A percentile compares a stretch with the other conserved stretches of the same genome.
These are phyloP conservation scores for Morus bassanus DNA, from an alignment of 2,797 vertebrate species.

Conservation along the genomic window DNA sequence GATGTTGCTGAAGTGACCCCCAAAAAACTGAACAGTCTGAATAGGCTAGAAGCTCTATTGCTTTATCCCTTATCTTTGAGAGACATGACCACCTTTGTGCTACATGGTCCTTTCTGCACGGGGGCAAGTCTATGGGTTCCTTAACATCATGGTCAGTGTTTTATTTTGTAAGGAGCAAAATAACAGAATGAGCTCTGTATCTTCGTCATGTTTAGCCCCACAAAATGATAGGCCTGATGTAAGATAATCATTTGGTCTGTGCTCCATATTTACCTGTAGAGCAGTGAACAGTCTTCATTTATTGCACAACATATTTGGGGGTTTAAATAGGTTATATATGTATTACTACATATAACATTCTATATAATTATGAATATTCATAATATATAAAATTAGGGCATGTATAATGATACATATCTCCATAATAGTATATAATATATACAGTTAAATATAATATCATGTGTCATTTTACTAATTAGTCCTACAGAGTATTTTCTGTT, in stretches of 20 bases:
- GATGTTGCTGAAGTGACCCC: not conserved
- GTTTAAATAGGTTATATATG: not conserved
- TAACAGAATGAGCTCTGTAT: not conserved
- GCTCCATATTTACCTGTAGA: not conserved
- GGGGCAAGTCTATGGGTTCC: not conserved
- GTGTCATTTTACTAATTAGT: not conserved
- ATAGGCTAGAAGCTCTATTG: not conserved
- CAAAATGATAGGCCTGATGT: not conserved
- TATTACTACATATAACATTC: not conserved
- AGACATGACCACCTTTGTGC: not conserved
- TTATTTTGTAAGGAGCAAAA: not conserved
- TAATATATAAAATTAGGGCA: not conserved
- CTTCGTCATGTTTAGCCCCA: not conserved
- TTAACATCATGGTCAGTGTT: not conserved
- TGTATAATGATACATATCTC: not conserved
- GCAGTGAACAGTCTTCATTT: not conserved
- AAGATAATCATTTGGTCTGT: not conserved
- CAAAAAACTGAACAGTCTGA: not conserved
- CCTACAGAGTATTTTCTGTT: not conserved
- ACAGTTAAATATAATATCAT: too few species aligned
- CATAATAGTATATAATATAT: not conserved
- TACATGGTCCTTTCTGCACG: fast-evolving
- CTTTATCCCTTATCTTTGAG: not conserved
- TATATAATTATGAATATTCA: not conserved
- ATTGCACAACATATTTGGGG: not conserved